Conservation (phyloP, 92 coral and sea anemone genomes). For the Actinernus sp. region DNA sequence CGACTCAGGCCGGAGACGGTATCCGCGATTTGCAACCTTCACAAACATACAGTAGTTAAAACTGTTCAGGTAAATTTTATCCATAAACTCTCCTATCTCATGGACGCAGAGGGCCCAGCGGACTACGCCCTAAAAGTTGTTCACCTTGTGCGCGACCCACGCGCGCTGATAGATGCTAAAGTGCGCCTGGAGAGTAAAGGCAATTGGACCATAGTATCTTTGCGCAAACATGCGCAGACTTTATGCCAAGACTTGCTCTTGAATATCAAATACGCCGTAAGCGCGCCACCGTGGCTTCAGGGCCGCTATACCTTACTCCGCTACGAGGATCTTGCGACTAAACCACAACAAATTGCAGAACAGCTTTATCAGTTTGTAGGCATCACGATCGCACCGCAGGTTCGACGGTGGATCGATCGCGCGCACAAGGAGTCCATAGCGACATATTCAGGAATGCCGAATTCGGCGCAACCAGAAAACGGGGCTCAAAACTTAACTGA, state of each 20-base stretch:
- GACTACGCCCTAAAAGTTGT: conserved; percentile 86
- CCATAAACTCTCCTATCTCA: conserved; percentile 81
- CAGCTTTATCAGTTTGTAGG: conserved; percentile 85
- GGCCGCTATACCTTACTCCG: conserved; percentile 89
- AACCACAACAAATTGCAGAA: conserved; percentile 83
- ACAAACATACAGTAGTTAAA: conserved; percentile 87
- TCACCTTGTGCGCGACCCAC: conserved; percentile 93
- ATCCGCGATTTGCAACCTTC: conserved; percentile 88
- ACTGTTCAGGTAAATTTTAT: conserved; percentile 73
- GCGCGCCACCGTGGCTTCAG: conserved; percentile 79
- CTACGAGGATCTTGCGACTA: conserved; percentile 89
- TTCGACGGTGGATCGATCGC: conserved; percentile 82
- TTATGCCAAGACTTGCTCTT: conserved; percentile 77
- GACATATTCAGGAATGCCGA: conserved; percentile 41
- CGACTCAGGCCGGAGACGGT: conserved; percentile 81
- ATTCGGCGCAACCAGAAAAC: neutral
- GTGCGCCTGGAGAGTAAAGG: conserved; percentile 39
- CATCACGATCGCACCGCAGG: conserved; percentile 62
- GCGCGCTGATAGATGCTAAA: conserved; percentile 83
- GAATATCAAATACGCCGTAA: conserved; percentile 86
- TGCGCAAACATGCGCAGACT: conserved; percentile 63
- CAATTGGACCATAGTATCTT: conserved; percentile 69
- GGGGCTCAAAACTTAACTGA: conserved; percentile 4
- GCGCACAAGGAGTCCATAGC: conserved; percentile 51
- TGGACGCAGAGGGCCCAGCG: conserved; percentile 65